phyloP scores from a whole-genome alignment of 2,113 vertebrate genomes.

The Nibea albiflora region DNA sequence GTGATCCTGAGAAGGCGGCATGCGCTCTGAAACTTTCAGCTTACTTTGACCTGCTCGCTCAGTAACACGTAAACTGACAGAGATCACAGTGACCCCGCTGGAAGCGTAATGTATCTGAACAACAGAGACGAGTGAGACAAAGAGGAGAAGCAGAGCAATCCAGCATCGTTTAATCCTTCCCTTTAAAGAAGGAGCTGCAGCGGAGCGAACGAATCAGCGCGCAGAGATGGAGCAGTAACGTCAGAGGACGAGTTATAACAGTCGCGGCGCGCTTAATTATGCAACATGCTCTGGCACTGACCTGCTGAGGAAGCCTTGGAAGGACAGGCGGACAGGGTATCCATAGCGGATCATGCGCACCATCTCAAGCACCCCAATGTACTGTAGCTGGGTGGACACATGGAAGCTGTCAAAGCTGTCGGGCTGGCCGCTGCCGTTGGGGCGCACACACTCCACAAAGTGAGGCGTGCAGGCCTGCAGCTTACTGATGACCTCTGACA shows the following conservation, averaged over 20 bases:
- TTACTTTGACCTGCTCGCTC: slow-evolving; percentile 50
- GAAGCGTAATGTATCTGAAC: slow-evolving; percentile 30
- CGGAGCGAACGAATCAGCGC: slow-evolving; percentile 15
- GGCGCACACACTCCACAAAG: slow-evolving; percentile 92
- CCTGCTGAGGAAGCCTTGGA: slow-evolving; percentile 91
- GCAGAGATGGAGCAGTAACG: neutral
- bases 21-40: slow-evolving; percentile 18
- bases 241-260: neutral
- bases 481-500: slow-evolving; percentile 89
- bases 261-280: neutral
- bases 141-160: slow-evolving; percentile 12
- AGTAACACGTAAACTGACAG: slow-evolving; percentile 17
- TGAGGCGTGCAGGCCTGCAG: slow-evolving; percentile 89
- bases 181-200: slow-evolving; percentile 18
- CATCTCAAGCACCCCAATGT: slow-evolving; percentile 94
- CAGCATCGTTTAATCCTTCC: slow-evolving; percentile 36
- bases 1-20: neutral
- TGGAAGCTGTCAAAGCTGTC: slow-evolving; percentile 91
- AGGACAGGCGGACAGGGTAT: slow-evolving; percentile 91
- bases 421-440: slow-evolving; percentile 86
- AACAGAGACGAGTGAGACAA: slow-evolving; percentile 27
- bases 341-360: slow-evolving; percentile 93
- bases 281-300: slow-evolving; percentile 71
- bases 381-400: slow-evolving; percentile 93
- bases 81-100: slow-evolving; percentile 50